These are phyloP conservation scores for Tamias sibiricus DNA, from an alignment of 2,113 vertebrate species.

Conservation along the genomic window DNA sequence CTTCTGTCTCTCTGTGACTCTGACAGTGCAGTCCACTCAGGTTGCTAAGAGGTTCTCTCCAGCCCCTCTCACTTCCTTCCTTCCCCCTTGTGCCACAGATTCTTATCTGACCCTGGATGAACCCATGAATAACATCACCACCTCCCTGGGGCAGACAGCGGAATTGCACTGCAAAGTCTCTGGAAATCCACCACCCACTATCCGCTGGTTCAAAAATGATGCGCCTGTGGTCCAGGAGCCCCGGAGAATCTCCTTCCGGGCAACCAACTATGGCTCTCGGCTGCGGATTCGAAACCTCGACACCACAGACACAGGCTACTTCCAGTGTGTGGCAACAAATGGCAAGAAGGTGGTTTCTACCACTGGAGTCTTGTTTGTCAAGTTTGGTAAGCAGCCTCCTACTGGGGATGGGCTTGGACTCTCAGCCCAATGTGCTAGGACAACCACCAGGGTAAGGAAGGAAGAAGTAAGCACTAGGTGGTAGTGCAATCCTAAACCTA, in stretches of 20 bases:
- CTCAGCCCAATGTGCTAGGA: too few species aligned
- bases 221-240: constrained; percentile 98
- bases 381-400: constrained; percentile 92
- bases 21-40: background rate
- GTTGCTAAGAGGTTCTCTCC: background rate
- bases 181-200: constrained; percentile 91
- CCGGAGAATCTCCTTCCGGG: constrained; percentile 93
- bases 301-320: constrained; percentile 98
- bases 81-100: constrained; percentile 83
- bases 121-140: constrained; percentile 99
- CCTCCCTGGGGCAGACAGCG: constrained; percentile 94
- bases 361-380: constrained; percentile 96
- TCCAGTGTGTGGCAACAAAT: constrained; percentile 97
- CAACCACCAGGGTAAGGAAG: too few species aligned
- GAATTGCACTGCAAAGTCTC: constrained; percentile 96
- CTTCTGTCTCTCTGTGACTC: background rate
- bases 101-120: constrained; percentile 93
- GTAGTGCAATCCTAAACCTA: background rate
- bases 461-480: background rate
- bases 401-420: background rate
- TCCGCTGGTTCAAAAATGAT: constrained; percentile 98
- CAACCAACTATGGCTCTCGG: constrained; percentile 93
- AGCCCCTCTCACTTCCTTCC: constrained; percentile 15
- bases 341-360: constrained; percentile 94
- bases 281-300: constrained; percentile 97